A percentile compares a stretch with the other conserved stretches of the same genome.
Evolutionary conservation across 2,113 vertebrate genomes (phyloP).

Genomic region (Calidris pygmaea): DNA sequence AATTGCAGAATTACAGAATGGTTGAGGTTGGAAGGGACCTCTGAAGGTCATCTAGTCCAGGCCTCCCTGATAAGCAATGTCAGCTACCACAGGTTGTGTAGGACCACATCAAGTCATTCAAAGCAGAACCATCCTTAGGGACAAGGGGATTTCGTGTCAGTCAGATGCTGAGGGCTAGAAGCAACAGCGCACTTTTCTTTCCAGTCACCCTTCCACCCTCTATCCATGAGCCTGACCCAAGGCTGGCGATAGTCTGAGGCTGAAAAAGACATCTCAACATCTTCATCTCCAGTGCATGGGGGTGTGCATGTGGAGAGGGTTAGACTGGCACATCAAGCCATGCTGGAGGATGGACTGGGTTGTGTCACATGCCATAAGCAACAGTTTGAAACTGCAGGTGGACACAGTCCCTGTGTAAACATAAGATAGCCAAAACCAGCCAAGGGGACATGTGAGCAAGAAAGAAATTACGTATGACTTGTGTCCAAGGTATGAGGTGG

Average conservation of each 20-base stretch:
- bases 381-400: background rate
- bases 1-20: background rate
- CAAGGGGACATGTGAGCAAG: background rate
- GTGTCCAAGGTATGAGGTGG: background rate
- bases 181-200: fast-evolving
- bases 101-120: fast-evolving
- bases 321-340: no score
- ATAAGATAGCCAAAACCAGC: background rate
- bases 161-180: background rate
- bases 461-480: fast-evolving
- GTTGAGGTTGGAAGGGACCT: background rate
- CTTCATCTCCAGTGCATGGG: background rate
- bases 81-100: fast-evolving
- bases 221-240: background rate
- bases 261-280: background rate
- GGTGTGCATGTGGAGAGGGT: fast-evolving
- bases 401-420: fast-evolving
- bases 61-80: fast-evolving
- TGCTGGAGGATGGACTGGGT: background rate
- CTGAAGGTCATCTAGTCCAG: background rate
- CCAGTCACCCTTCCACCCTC: background rate
- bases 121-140: background rate
- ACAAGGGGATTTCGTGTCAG: no score
- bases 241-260: fast-evolving
- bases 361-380: background rate